phyloP scores from a whole-genome alignment of 2,113 vertebrate genomes.

The Jaculus jaculus region DNA sequence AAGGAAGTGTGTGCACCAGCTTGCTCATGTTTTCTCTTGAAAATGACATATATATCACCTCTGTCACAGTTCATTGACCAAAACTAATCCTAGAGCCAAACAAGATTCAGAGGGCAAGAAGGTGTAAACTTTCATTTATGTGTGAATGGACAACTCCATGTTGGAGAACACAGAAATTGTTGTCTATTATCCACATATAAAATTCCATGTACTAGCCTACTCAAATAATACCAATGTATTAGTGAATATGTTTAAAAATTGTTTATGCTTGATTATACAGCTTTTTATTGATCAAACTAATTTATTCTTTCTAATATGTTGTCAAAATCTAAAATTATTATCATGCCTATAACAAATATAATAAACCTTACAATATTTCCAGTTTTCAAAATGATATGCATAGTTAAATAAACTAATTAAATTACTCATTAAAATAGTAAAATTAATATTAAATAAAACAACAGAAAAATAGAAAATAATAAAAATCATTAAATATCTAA shows the following conservation, averaged over 20 bases:
- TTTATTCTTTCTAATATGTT: background rate
- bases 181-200: background rate
- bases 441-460: background rate
- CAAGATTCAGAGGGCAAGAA: background rate
- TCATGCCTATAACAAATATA: background rate
- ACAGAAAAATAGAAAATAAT: background rate
- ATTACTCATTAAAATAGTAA: background rate
- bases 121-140: background rate
- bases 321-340: background rate
- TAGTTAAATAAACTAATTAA: background rate
- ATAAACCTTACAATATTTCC: background rate
- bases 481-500: background rate
- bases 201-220: background rate
- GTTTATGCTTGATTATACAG: background rate
- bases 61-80: background rate
- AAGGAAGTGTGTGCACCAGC: background rate
- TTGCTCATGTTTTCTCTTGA: background rate
- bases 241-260: background rate
- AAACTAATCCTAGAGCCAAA: background rate
- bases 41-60: background rate
- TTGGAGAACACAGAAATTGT: background rate
- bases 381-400: background rate
- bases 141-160: background rate
- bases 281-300: background rate
- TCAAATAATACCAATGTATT: background rate